These are phyloP conservation scores for Narcine bancroftii DNA, from an alignment of 2,113 vertebrate genomes.

Conservation along the genomic window DNA sequence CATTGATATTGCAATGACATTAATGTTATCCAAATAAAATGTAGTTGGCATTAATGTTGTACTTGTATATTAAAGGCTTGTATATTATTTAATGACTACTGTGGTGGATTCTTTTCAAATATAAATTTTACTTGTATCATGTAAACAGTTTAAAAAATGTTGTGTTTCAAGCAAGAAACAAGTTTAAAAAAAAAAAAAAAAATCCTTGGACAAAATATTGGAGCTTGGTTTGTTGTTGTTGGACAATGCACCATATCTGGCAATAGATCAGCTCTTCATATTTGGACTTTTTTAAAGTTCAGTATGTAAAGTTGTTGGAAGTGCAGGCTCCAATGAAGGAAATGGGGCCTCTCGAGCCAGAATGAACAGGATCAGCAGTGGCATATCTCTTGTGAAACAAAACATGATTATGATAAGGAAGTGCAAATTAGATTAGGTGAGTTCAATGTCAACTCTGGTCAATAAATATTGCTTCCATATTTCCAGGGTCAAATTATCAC, in stretches of 20 bases:
- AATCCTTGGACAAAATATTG: not conserved
- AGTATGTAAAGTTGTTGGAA: not conserved
- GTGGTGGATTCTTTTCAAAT: not conserved
- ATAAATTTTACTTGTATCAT: not conserved
- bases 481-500: no score
- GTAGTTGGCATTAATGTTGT: not conserved
- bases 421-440: not conserved
- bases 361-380: not conserved
- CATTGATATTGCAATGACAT: not conserved
- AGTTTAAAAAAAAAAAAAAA: no score
- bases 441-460: not conserved
- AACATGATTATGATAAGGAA: not conserved
- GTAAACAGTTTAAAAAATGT: not conserved
- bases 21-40: not conserved
- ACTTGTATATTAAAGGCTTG: not conserved
- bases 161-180: not conserved
- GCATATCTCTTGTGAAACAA: not conserved
- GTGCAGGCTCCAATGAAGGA: not conserved
- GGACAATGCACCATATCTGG: not conserved
- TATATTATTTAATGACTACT: not conserved
- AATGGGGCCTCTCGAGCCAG: not conserved
- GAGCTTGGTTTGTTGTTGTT: not conserved
- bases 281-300: not conserved
- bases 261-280: not conserved
- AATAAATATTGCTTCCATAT: no score